Conservation (phyloP, 92 coral and sea anemone genomes). For the Epizoanthus illoricatus region DNA sequence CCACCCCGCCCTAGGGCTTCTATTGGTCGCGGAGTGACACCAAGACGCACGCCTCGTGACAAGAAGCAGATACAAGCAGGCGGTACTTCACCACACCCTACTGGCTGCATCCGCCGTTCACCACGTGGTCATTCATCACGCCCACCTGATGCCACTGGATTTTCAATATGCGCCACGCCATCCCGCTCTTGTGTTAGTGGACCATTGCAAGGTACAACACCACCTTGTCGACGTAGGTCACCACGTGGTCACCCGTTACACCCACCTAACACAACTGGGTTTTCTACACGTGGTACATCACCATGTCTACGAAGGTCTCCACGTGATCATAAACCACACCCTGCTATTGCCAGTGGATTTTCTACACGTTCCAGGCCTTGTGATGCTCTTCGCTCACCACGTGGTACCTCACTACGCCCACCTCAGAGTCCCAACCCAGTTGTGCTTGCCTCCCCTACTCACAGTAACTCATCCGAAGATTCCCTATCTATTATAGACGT, state of each 20-base stretch:
- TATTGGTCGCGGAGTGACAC: conserved; percentile 30
- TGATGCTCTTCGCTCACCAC: neutral
- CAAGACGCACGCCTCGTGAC: conserved; percentile 32
- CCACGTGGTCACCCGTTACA: neutral
- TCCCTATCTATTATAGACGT: conserved; percentile 72
- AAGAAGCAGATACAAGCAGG: neutral
- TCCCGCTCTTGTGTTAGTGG: neutral
- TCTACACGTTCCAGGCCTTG: neutral
- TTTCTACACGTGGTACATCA: neutral
- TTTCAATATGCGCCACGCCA: neutral
- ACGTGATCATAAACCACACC: conserved; percentile 12
- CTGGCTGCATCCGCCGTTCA: conserved; percentile 21
- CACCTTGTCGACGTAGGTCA: conserved; percentile 3
- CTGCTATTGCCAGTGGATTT: neutral
- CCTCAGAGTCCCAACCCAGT: conserved; percentile 12
- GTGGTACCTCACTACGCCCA: neutral
- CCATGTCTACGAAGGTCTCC: conserved; percentile 5
- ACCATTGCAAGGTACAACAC: neutral
- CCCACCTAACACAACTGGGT: neutral
- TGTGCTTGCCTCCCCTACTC: conserved; percentile 29
- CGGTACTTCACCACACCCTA: neutral
- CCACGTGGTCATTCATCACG: neutral
- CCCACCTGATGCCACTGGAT: neutral
- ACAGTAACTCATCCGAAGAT: conserved; percentile 9
- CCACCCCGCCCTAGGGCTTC: conserved; percentile 44